These are phyloP conservation scores for Smittia sp. DNA, from an alignment of 2,888 invertebrate species.

Conservation along the genomic window DNA sequence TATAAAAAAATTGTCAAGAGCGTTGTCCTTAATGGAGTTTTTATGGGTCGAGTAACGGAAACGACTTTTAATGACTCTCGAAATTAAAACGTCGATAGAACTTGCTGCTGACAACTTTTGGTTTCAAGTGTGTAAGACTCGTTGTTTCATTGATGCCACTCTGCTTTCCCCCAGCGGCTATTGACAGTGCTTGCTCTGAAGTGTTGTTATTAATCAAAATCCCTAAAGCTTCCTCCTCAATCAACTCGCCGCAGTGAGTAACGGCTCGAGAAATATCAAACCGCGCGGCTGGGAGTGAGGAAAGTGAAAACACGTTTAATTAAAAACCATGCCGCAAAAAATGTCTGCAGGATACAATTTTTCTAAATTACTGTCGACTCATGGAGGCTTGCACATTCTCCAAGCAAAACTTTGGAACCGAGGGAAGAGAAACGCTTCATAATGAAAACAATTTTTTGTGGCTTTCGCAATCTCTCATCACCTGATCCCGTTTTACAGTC, in stretches of 20 bases:
- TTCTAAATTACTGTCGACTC: slow-evolving; percentile 38
- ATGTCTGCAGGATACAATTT: slow-evolving; percentile 32
- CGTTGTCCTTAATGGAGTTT: no score
- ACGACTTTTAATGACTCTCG: no score
- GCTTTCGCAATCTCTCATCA: slow-evolving; percentile 13
- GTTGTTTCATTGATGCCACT: no score
- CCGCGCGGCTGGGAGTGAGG: background rate
- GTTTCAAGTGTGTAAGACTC: no score
- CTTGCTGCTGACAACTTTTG: no score
- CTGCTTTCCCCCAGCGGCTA: no score
- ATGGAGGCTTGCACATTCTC: background rate
- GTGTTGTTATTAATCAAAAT: background rate
- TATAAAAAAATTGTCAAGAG: no score
- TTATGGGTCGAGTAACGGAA: no score
- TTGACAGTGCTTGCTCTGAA: no score
- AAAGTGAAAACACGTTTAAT: slow-evolving; percentile 32
- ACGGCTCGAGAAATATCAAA: background rate
- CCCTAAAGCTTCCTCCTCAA: no score
- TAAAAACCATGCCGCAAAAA: slow-evolving; percentile 30
- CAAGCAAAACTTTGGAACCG: background rate
- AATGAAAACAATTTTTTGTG: background rate
- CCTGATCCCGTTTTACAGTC: slow-evolving; percentile 31
- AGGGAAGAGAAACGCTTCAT: background rate
- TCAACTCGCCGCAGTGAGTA: no score
- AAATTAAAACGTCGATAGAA: no score